Evolutionary conservation across 2,797 vertebrate species (phyloP).

Genomic region (Hydrolagus colliei): DNA sequence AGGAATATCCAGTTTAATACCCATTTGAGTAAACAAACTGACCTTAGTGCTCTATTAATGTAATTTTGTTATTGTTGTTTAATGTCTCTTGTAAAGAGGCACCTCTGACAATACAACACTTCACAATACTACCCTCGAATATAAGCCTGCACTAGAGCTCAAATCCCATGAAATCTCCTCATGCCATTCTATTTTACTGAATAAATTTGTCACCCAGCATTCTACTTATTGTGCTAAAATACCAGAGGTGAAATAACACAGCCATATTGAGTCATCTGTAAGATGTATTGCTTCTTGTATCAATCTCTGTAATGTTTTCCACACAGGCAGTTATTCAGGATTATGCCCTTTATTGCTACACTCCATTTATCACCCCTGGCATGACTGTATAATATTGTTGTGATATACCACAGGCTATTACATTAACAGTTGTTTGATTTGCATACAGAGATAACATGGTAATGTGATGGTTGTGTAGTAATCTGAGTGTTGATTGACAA

Average conservation of each 20-base stretch:
- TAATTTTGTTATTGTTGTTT: too few species aligned
- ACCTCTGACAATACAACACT: too few species aligned
- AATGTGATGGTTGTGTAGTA: neutral
- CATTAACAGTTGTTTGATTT: neutral
- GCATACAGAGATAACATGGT: neutral
- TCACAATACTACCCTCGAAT: too few species aligned
- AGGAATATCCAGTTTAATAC: too few species aligned
- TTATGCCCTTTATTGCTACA: neutral
- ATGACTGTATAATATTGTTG: neutral
- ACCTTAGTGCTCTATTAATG: too few species aligned
- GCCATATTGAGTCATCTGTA: neutral
- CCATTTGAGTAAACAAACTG: too few species aligned
- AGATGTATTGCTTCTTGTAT: neutral
- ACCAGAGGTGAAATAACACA: neutral
- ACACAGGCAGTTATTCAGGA: neutral
- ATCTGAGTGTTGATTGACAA: neutral
- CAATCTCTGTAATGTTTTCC: neutral
- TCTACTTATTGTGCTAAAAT: neutral
- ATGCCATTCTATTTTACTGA: too few species aligned
- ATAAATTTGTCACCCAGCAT: neutral
- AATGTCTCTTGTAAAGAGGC: too few species aligned
- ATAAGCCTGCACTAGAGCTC: too few species aligned
- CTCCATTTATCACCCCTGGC: neutral
- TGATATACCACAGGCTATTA: neutral
- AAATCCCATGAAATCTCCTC: too few species aligned